These are phyloP conservation scores for Myiopsitta monachus DNA, from an alignment of 2,113 vertebrate species.

Conservation along the genomic window DNA sequence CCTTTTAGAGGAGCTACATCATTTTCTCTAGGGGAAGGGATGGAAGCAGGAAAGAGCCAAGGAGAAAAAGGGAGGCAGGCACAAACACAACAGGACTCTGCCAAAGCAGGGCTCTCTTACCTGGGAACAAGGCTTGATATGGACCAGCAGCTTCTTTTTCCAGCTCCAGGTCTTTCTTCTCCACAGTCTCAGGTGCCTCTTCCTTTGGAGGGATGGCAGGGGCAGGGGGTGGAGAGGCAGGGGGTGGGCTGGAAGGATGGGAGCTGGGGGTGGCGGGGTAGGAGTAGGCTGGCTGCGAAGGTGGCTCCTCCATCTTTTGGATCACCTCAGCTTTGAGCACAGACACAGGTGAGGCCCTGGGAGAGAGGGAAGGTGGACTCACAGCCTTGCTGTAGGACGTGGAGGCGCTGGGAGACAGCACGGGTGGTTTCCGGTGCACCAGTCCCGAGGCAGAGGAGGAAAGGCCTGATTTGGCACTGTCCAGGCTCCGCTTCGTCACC, in stretches of 20 bases:
- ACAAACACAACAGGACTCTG: slow-evolving; percentile 11
- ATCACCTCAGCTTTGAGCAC: slow-evolving; percentile 87
- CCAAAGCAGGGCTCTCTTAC: slow-evolving; percentile 72
- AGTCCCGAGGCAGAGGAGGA: slow-evolving; percentile 73
- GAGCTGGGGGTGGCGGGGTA: slow-evolving; percentile 83
- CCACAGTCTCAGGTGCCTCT: slow-evolving; percentile 78
- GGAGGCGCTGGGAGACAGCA: slow-evolving; percentile 77
- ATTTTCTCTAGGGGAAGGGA: slow-evolving; percentile 29
- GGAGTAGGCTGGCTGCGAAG: slow-evolving; percentile 81
- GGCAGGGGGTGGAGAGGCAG: slow-evolving; percentile 74
- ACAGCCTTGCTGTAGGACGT: slow-evolving; percentile 81
- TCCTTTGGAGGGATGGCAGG: slow-evolving; percentile 84
- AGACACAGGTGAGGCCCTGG: slow-evolving; percentile 79
- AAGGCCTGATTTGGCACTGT: slow-evolving; percentile 78
- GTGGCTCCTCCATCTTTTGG: slow-evolving; percentile 82
- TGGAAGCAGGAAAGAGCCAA: slow-evolving; percentile 37
- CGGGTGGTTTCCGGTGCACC: slow-evolving; percentile 80
- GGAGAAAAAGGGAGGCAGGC: slow-evolving; percentile 49
- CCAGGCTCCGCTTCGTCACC: slow-evolving; percentile 78
- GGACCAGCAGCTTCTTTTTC: slow-evolving; percentile 78
- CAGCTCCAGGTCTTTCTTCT: slow-evolving; percentile 80
- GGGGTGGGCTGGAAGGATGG: slow-evolving; percentile 76
- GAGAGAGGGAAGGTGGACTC: slow-evolving; percentile 79
- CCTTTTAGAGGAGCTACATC: background rate
- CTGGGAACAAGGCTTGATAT: slow-evolving; percentile 84